Percentiles rank a stretch among this genome's conserved stretches.
Evolutionary conservation across 2,888 invertebrate species (phyloP).

Genomic region (Suillia variegata): DNA sequence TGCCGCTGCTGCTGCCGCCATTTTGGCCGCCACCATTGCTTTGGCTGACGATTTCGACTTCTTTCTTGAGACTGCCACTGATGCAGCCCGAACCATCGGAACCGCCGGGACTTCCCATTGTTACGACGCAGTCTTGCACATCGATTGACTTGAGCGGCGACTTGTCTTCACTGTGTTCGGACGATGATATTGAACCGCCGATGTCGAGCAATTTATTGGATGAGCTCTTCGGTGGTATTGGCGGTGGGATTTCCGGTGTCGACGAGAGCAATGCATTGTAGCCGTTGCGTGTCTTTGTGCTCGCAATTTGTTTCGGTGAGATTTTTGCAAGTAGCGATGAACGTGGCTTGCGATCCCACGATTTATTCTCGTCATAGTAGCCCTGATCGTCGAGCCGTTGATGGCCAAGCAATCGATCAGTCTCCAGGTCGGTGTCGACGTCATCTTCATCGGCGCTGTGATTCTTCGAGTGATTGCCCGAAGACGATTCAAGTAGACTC

Average conservation of each 20-base stretch:
- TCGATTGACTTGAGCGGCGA: slow-evolving; percentile 63
- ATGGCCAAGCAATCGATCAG: slow-evolving; percentile 93
- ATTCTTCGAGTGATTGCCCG: slow-evolving; percentile 68
- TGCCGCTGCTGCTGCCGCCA: slow-evolving; percentile 41
- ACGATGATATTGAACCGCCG: slow-evolving; percentile 50
- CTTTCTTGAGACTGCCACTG: slow-evolving; percentile 31
- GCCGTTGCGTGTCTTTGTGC: slow-evolving; percentile 58
- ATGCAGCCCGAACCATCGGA: slow-evolving; percentile 62
- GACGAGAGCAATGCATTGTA: slow-evolving; percentile 59
- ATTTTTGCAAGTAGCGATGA: slow-evolving; percentile 58
- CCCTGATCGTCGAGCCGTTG: slow-evolving; percentile 93
- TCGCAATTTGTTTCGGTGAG: slow-evolving; percentile 57
- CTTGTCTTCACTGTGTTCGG: slow-evolving; percentile 62
- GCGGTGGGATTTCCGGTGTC: slow-evolving; percentile 56
- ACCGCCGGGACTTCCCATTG: slow-evolving; percentile 64
- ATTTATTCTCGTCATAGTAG: slow-evolving; percentile 82
- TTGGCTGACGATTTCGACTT: slow-evolving; percentile 21
- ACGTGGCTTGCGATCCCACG: slow-evolving; percentile 58
- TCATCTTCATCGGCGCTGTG: slow-evolving; percentile 76
- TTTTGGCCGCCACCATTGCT: slow-evolving; percentile 26
- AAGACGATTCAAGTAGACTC: slow-evolving; percentile 46
- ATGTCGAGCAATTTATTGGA: slow-evolving; percentile 51
- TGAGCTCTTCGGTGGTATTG: slow-evolving; percentile 52
- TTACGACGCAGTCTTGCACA: slow-evolving; percentile 52
- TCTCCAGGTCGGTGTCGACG: slow-evolving; percentile 96